Base-by-base conservation (phyloP, 1,140 invertebrate species). In the Drosophila erecta region DNA sequence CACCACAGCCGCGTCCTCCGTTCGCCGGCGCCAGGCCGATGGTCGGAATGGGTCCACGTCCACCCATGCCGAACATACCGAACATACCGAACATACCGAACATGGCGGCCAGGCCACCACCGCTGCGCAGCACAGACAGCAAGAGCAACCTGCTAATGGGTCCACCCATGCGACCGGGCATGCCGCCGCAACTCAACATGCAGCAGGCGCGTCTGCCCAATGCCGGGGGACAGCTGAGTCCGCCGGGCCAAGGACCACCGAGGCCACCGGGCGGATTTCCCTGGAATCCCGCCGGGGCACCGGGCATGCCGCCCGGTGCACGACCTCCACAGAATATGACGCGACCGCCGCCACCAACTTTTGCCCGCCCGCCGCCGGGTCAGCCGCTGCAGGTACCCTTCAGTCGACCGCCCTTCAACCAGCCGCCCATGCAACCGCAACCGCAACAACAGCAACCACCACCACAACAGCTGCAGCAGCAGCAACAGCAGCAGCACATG, bases 341-440 rank as follows among this genome's bases (percentile, higher is more conserved):
- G 35, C 75, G 83, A 62, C 70, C 83, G 50, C 84, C 77, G 67
- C 81, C 81, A 43, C 81, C 79, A 5, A 86, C 79, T 12, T 81
- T 83, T 49, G 76, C 83, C 12, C 71, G 83, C 30, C 85, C 76
- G n/a, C 62, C 70, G 71, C 83, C 79, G 8, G 80, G 78, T 33
- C 86, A 90, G 41, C 90, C 81, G 41, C 51, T 76, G 53, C 90
- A 85, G 76, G 72, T 79, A 41, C 77, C 77, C 8, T 86, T 67
- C 20, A 44, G 20, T 12, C 64, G 79, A 72, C 76, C 84, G 54
- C 44, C 76, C 76, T 91, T 89, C 92, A 94, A 95, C 95, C 91
- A 96, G 95, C 89, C 95, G 95, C 41, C 95, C 94, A 91, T 95
- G 94, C 50, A 58, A 41, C 81, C 57, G 15, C 79, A 65, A 7